These are phyloP conservation scores for Cheilosia grossa DNA, from an alignment of 2,888 invertebrate genomes.

Conservation along the genomic window DNA sequence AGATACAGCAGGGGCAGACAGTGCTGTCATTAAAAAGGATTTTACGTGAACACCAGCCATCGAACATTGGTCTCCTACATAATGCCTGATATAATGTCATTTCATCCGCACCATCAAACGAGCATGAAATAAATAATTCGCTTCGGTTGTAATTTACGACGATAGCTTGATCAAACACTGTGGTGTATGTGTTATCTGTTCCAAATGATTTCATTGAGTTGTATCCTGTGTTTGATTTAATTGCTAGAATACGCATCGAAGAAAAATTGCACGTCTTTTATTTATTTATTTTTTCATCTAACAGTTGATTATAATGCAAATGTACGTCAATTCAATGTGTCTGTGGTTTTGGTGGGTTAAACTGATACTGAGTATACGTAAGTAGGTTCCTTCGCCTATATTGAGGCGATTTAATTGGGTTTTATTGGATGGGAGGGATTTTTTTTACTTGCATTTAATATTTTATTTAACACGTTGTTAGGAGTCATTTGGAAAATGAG, in stretches of 20 bases:
- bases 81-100: conserved; percentile 57
- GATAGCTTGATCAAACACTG: conserved; percentile 34
- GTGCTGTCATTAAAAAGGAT: conserved; percentile 52
- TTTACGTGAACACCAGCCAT: conserved; percentile 31
- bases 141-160: conserved; percentile 48
- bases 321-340: not conserved
- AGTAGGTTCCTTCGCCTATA: no score
- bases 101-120: conserved; percentile 54
- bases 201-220: conserved; percentile 17
- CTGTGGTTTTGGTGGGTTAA: not conserved
- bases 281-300: not conserved
- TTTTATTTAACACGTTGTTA: no score
- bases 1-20: not conserved
- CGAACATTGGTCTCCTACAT: conserved; percentile 10
- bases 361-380: not conserved
- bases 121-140: conserved; percentile 67
- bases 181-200: conserved; percentile 5
- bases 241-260: conserved; percentile 9
- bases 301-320: conserved; percentile 21
- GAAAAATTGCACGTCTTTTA: conserved; percentile 15
- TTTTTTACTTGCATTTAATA: no score
- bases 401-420: no score
- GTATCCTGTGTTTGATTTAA: conserved; percentile 30
- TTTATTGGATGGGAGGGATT: no score
- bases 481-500: no score